A percentile compares a stretch with the other conserved stretches of the same genome.
Conservation (phyloP, 2,888 invertebrate species). For the Diadegma fenestrale region DNA sequence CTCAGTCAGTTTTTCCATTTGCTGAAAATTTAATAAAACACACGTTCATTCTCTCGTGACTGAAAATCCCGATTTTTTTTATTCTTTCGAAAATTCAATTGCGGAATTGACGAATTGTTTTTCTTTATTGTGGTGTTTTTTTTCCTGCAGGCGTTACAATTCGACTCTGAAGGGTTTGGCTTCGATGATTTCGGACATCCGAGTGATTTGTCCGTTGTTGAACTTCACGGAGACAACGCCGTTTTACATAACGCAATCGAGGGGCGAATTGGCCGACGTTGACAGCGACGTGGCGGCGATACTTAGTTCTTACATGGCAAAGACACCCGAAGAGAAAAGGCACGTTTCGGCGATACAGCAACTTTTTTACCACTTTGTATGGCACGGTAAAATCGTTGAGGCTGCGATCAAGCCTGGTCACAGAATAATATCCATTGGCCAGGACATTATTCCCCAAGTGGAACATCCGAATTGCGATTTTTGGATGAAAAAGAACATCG, state of each 20-base stretch:
- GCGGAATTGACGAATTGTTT: neutral
- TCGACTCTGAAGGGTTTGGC: constrained; percentile 89
- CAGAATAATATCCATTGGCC: constrained; percentile 89
- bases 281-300: constrained; percentile 93
- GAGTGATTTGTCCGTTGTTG: constrained; percentile 92
- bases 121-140: constrained; percentile 24
- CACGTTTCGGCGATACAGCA: constrained; percentile 93
- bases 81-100: neutral
- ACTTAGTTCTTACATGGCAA: constrained; percentile 90
- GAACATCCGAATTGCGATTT: constrained; percentile 91
- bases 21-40: too few relatives aligned
- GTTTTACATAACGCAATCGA: constrained; percentile 90
- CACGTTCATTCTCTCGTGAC: neutral
- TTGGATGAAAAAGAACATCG: constrained; percentile 91
- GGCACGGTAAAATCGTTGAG: constrained; percentile 90
- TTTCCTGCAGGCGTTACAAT: constrained; percentile 86
- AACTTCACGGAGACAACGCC: constrained; percentile 86
- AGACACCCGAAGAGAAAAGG: constrained; percentile 90
- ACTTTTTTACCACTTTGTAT: constrained; percentile 93
- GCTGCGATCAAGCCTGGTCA: constrained; percentile 86
- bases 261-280: constrained; percentile 86
- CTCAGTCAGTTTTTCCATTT: too few relatives aligned
- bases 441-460: constrained; percentile 88
- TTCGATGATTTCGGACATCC: constrained; percentile 91
- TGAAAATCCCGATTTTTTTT: neutral